A percentile compares a stretch with the other conserved stretches of the same genome.
phyloP scores from a whole-genome alignment of 2,888 invertebrate species.

The Polylopha cassiicola region DNA sequence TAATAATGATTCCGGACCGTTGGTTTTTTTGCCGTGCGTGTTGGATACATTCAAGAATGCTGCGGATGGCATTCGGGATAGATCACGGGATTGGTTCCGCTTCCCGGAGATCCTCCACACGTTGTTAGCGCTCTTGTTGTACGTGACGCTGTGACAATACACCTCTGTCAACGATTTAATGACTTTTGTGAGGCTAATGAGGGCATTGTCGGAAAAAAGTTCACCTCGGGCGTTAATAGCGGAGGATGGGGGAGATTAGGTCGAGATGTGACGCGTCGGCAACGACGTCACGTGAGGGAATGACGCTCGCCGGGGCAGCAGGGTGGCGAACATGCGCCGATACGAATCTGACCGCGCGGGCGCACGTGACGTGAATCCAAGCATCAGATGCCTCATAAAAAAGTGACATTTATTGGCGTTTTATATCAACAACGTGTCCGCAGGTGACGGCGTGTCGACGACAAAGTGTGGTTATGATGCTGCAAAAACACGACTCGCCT shows the following conservation, averaged over 20 bases:
- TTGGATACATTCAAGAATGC: slow-evolving; percentile 56
- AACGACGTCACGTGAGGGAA: slow-evolving; percentile 56
- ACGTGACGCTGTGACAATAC: slow-evolving; percentile 64
- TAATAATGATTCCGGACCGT: slow-evolving; percentile 71
- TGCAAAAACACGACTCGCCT: slow-evolving; percentile 62
- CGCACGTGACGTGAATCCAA: slow-evolving; percentile 70
- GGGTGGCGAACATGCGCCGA: slow-evolving; percentile 60
- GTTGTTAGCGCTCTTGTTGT: slow-evolving; percentile 70
- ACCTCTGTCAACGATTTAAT: slow-evolving; percentile 59
- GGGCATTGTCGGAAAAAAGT: slow-evolving; percentile 60
- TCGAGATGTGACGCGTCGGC: slow-evolving; percentile 35
- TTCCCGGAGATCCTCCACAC: slow-evolving; percentile 71
- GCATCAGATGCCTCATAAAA: slow-evolving; percentile 65
- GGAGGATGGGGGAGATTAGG: slow-evolving; percentile 57
- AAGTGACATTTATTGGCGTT: slow-evolving; percentile 76
- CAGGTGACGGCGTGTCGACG: slow-evolving; percentile 59
- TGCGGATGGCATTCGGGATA: slow-evolving; percentile 58
- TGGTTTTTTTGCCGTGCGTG: slow-evolving; percentile 58
- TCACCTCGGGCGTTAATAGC: slow-evolving; percentile 52
- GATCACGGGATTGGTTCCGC: slow-evolving; percentile 69
- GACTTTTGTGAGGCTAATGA: slow-evolving; percentile 70
- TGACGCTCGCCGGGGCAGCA: slow-evolving; percentile 50
- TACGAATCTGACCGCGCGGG: slow-evolving; percentile 61
- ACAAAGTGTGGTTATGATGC: slow-evolving; percentile 60
- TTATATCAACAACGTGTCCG: slow-evolving; percentile 71